Percentiles rank a stretch among this genome's conserved stretches.
Evolutionary conservation across 2,888 invertebrate genomes (phyloP).

Genomic region (Drosophila paucipuncta): DNA sequence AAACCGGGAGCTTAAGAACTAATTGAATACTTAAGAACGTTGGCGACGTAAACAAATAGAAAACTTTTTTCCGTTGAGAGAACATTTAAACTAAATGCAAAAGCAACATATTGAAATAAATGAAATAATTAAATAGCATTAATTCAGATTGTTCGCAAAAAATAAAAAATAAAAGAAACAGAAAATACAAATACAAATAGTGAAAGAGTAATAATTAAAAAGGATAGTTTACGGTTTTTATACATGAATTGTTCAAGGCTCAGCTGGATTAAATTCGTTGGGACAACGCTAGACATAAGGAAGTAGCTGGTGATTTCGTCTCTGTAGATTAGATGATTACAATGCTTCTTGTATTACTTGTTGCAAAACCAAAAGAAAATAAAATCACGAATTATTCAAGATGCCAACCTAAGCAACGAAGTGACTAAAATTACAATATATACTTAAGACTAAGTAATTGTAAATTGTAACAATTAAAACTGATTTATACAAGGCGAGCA

Average conservation of each 20-base stretch:
- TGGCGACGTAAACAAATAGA: conserved; percentile 20
- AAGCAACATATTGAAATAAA: conserved; percentile 27
- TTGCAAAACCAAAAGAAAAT: neutral
- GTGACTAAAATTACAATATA: conserved; percentile 72
- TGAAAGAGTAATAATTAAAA: neutral
- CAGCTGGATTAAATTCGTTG: conserved; percentile 66
- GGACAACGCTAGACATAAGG: conserved; percentile 38
- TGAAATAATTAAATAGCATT: neutral
- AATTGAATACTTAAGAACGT: conserved; percentile 66
- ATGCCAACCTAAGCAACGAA: conserved; percentile 67
- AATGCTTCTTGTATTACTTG: conserved; percentile 1
- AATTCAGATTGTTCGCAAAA: neutral
- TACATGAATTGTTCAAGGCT: conserved; percentile 38
- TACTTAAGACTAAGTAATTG: conserved; percentile 62
- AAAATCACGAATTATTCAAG: conserved; percentile 15
- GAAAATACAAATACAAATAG: neutral
- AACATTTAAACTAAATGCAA: conserved; percentile 29
- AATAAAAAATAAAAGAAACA: neutral
- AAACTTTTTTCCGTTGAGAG: neutral
- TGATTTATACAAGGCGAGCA: conserved; percentile 67
- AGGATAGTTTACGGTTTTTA: neutral
- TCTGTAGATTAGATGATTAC: conserved; percentile 6
- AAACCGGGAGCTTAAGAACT: conserved; percentile 58
- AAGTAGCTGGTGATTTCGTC: conserved; percentile 12
- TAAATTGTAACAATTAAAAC: conserved; percentile 73